Evolutionary conservation across 2,797 vertebrate genomes (phyloP), one percentile per base, ranked within the genome.

Genomic region (Phyllotis vaccarum): DNA sequence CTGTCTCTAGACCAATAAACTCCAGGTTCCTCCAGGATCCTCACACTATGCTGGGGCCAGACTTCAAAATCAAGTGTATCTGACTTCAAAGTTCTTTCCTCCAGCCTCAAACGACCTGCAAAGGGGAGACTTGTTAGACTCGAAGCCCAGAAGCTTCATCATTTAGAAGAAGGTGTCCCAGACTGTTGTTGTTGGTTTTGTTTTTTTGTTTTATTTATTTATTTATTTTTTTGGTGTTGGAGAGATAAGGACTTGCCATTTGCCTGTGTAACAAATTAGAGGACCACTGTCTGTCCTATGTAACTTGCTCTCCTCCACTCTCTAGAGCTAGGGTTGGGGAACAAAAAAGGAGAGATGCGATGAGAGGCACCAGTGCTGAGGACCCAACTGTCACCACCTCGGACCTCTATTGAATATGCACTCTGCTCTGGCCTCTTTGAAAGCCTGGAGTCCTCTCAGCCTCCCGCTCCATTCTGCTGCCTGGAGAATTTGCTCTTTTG

Each of bases 11-110:
- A 9, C 68, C 56, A 40, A 40, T 91, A 64, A 11, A 37, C 68
- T 58, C 8, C 34, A n/a, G 22, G 46, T 29, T 75, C 43, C 52
- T 17, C 2, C 1, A 5, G 24, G 29, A 17, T 3, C 13, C 74
- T n/a, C 27, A n/a, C 0, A 0, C 5, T 5, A 0, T 21, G 31
- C 12, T 34, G 31, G 34, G 21, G 24, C 31, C 8, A 16, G 56
- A 6, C 1, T 75, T 76, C 21, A 11, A 52, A 74, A 13, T 27
- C 22, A 12, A 31, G 11, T 16, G 0, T 9, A 0, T 43, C 66
- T 56, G 49, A 68, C 62, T 52, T 40, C 56, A n/a, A 19, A n/a
- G 31, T 78, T 76, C 72, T 43, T 95, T 9, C 21, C 16, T 3
- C 17, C 27, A 34, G 14, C 24, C 43, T 37, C 3, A 0, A 21